Base-by-base conservation (phyloP, 2,888 invertebrate species). In the Volucella bombylans region DNA sequence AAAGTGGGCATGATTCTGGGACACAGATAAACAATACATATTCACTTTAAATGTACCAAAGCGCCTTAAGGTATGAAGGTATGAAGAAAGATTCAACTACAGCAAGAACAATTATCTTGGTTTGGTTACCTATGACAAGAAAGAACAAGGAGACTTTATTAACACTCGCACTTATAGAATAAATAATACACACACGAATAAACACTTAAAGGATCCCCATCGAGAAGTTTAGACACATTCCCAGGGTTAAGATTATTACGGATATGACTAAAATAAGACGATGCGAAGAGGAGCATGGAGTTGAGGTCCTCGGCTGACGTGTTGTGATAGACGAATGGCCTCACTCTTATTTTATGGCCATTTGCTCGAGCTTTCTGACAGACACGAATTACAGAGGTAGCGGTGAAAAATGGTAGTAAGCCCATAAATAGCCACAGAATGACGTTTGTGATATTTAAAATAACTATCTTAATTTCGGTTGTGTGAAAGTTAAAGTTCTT, bases 311-410 rank as follows among this genome's bases (percentile, higher is more conserved):
- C 94, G 65, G 94, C 94, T 0, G 96, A 93, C 10, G 96, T 95
- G 88, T 95, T 94, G 90, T 96, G 96, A 91, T 96, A 96, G 2
- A 96, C 94, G 90, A 96, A 96, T 0, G 96, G 96, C 1, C 96
- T 93, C 12, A 95, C 94, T 68, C 96, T 93, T 64, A 96, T 93
- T 91, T 96, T 95, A 90, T 96, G 96, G 0, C 97, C 97, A 71
- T 95, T 94, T 15, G 93, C 93, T 90, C 94, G 95, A n/a, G 96
- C 94, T 87, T 93, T 93, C 23, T 94, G 93, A 88, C 96, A 96
- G 50, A 95, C 94, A 10, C 94, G 93, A 0, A 96, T 95, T 82
- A 97, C 92, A 68, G 96, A 93, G 0, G 96, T 95, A 15, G 96
- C 96, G 95, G 96, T 91, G 59, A 93, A 93, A 87, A 88, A 91